Base-by-base conservation (phyloP, 2,797 vertebrate species). In the Sebastes vulpes region DNA sequence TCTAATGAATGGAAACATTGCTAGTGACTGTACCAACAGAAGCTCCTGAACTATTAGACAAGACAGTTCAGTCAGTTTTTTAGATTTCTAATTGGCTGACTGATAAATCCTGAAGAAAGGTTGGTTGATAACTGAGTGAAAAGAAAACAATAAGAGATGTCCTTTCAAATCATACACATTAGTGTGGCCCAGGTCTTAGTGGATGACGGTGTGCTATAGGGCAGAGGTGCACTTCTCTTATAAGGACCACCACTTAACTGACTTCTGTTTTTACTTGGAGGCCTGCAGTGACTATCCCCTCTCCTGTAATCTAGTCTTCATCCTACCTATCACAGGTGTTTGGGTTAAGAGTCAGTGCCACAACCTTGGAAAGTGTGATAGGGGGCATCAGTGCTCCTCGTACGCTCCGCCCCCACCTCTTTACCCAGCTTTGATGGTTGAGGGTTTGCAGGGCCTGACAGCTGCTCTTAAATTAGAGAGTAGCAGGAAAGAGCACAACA, bases 381-480 rank as follows among this genome's bases (percentile, higher is more conserved):
- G 48, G 73, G 73, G 77, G 46, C 82, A 86, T 87, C 68, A 79
- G 72, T 60, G 69, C 66, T 83, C 64, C 75, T 75, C 61, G 65
- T 21, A 61, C 46, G 46, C 54, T 28, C 65, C 25, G 31, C 71
- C 75, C 73, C 75, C 67, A 65, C 80, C 74, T 88, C 70, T 73
- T 81, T 50, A 78, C 21, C 67, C 53, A 72, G 78, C 91, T 95
- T 95, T 96, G 92, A 96, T 94, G 92, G 88, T 86, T 90, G 90
- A 94, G 88, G 83, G 86, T 90, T 93, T 92, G 92, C 91, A 93
- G 90, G 90, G 83, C 83, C 90, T 78, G 82, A 95, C 95, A 96
- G 95, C 95, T 96, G 95, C 89, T 95, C 91, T 89, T 92, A 96
- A 96, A 97, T 96, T 96, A 97, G 93, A 96, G 95, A 93, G 85